phyloP scores from a whole-genome alignment of 2,888 invertebrate species.

The Synergus itoensis region DNA sequence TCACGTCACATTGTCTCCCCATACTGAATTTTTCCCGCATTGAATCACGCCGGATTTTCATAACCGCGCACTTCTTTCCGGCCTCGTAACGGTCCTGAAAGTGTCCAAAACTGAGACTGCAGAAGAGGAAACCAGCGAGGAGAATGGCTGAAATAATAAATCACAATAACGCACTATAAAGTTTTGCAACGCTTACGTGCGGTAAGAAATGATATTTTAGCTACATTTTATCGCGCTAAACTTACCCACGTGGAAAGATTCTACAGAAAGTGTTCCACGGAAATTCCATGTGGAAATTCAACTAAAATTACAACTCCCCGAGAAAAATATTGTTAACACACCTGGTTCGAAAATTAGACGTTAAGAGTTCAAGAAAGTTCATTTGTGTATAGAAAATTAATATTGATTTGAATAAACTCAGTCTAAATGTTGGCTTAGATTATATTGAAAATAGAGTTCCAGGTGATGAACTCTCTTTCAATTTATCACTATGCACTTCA shows the following conservation, averaged over 20 bases:
- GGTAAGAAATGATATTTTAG: not conserved
- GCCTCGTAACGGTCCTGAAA: not conserved
- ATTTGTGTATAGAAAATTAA: too few species aligned
- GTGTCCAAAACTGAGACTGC: not conserved
- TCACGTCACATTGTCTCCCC: constrained; percentile 24
- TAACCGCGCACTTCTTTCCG: constrained; percentile 13
- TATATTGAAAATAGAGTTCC: too few species aligned
- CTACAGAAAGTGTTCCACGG: too few species aligned
- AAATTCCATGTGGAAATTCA: too few species aligned
- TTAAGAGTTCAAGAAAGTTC: too few species aligned
- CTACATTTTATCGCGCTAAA: not conserved
- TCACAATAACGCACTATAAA: not conserved
- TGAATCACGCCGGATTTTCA: constrained; percentile 22
- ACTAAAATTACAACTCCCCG: too few species aligned
- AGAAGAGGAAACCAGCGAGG: not conserved
- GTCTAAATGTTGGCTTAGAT: too few species aligned
- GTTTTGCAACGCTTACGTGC: not conserved
- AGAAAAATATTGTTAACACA: too few species aligned
- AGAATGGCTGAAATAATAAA: not conserved
- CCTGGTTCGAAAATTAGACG: too few species aligned
- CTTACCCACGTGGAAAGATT: too few species aligned
- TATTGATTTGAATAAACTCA: too few species aligned
- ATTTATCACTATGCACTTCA: constrained; percentile 15
- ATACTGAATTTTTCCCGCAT: not conserved
- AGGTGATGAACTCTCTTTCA: not conserved